Conservation (phyloP, 2,888 invertebrate species). For the Hipparchia semele region DNA sequence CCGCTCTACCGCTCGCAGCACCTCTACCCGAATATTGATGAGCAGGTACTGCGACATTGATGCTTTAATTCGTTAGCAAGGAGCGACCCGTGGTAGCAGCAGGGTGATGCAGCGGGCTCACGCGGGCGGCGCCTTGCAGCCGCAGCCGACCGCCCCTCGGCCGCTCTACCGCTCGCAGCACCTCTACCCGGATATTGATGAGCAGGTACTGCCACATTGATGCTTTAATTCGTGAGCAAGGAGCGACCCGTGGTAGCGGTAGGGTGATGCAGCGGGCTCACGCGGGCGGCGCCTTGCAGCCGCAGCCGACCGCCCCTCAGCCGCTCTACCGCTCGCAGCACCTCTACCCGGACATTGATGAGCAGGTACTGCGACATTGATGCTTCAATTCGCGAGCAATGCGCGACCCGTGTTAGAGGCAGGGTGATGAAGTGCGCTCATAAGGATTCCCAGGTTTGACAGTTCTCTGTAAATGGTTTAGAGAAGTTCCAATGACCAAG, state of each 20-base stretch:
- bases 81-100: constrained; percentile 61
- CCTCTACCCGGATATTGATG: constrained; percentile 34
- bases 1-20: constrained; percentile 63
- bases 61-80: not conserved
- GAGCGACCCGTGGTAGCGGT: constrained; percentile 34
- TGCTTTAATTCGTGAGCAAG: constrained; percentile 44
- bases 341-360: constrained; percentile 34
- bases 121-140: constrained; percentile 48
- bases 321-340: constrained; percentile 45
- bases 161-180: constrained; percentile 45
- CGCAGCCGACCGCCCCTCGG: not conserved
- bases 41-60: constrained; percentile 60
- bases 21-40: constrained; percentile 76
- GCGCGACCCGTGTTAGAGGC: not conserved
- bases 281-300: constrained; percentile 62
- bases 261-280: not conserved
- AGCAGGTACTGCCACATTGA: not conserved
- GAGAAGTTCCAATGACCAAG: no score
- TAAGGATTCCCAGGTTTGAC: no score
- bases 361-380: not conserved
- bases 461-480: no score
- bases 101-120: constrained; percentile 75
- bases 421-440: not conserved
- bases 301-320: constrained; percentile 59
- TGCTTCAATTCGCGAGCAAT: not conserved